A percentile compares a stretch with the other conserved stretches of the same genome.
These are phyloP conservation scores for Heteromormyrus szaboi DNA, from an alignment of 2,797 vertebrate species.

Conservation along the genomic window DNA sequence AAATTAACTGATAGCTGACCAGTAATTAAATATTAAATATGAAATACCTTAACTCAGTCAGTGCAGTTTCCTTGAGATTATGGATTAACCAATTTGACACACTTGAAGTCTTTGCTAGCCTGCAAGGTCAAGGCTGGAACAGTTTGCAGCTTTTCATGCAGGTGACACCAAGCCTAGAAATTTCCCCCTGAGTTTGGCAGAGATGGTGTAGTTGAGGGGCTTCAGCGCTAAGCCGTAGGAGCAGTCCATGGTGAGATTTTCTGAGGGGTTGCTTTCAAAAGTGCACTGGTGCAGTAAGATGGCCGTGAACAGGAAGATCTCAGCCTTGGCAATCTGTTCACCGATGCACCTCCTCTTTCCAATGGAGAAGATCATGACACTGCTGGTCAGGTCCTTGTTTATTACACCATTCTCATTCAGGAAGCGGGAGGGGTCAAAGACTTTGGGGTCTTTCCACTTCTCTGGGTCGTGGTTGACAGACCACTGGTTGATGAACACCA, in stretches of 20 bases:
- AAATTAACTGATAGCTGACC: constrained; percentile 28
- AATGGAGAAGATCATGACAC: constrained; percentile 68
- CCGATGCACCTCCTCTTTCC: constrained; percentile 70
- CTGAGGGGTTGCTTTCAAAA: constrained; percentile 55
- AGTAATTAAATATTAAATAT: constrained; percentile 66
- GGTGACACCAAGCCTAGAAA: constrained; percentile 60
- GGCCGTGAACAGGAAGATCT: constrained; percentile 67
- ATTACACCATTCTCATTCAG: constrained; percentile 51
- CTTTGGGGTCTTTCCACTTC: constrained; percentile 63
- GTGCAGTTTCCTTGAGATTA: constrained; percentile 44
- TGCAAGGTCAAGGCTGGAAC: constrained; percentile 33
- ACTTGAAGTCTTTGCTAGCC: constrained; percentile 45
- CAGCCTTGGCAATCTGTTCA: constrained; percentile 65
- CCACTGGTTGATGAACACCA: constrained; percentile 78
- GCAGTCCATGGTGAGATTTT: constrained; percentile 57
- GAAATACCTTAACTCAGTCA: constrained; percentile 45
- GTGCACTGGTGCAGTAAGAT: constrained; percentile 68
- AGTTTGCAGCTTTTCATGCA: constrained; percentile 47
- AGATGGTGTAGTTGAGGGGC: constrained; percentile 61
- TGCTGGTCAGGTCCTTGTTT: constrained; percentile 55
- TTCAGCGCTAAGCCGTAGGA: constrained; percentile 65
- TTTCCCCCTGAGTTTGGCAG: constrained; percentile 53
- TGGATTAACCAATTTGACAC: constrained; percentile 22
- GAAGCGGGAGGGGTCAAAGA: constrained; percentile 65
- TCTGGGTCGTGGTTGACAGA: constrained; percentile 67